Evolutionary conservation across 2,113 vertebrate genomes (phyloP), one percentile per base, ranked within the genome.

Genomic region (Siphamia tubifer): DNA sequence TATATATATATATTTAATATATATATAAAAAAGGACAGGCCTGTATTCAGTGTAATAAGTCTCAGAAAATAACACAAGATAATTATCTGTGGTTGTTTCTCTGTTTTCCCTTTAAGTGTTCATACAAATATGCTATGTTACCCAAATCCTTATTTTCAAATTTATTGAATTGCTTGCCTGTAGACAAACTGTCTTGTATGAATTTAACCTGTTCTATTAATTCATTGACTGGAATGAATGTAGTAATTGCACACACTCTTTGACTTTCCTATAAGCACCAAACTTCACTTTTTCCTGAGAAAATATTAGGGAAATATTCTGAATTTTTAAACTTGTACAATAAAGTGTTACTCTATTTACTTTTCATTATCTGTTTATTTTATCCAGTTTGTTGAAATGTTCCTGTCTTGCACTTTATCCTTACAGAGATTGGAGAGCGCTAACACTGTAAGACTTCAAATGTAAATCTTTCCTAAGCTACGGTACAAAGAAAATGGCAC

Each of bases 361-460:
- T 42, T 82, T 60, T 84, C n/a, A n/a, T n/a, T n/a, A n/a, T 30
- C 6, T 30, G 28, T 25, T 42, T 77, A 7, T 74, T 84, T 87
- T 42, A 42, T 21, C 75, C 38, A 71, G 0, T 0, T 82, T 64
- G 40, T 85, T 77, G 79, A 61, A 75, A 87, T 61, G 68, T 82
- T 90, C 81, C 89, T 79, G 34, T 79, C 84, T 91, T 93, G 94
- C 95, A 96, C 94, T 96, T 97, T 95, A 95, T 90, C 84, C 87
- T 79, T 91, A 77, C 91, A 87, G 63, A 35, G 65, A 94, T 89
- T 86, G 55, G 13, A 52, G 60, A 82, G 45, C 2, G 15, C 25
- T 44, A 63, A 5, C 47, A 57, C 35, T 58, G 35, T 62, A 68
- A 3, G 40, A 45, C 57, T 63, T 39, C 17, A 78, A n/a, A 68